These are phyloP conservation scores for Smittia sp. DNA, from an alignment of 2,888 invertebrate genomes.

Conservation along the genomic window DNA sequence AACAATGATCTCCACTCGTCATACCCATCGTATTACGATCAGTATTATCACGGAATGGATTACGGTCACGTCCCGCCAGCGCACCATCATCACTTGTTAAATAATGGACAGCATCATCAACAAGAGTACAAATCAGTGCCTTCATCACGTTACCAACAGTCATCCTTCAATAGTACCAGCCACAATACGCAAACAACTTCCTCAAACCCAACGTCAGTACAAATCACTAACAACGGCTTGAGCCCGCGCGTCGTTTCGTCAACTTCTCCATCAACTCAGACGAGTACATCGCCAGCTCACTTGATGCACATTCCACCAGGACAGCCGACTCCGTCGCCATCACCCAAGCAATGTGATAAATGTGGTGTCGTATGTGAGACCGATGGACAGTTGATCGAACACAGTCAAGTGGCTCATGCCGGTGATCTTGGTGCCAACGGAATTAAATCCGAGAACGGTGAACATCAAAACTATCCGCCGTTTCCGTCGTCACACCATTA, in stretches of 20 bases:
- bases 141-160: conserved; percentile 44
- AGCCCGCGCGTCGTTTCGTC: conserved; percentile 54
- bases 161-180: conserved; percentile 45
- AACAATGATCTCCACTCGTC: neutral
- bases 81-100: neutral
- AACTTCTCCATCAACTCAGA: conserved; percentile 50
- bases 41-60: conserved; percentile 50
- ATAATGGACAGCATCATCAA: conserved; percentile 43
- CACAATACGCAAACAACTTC: conserved; percentile 39
- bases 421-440: conserved; percentile 49
- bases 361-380: conserved; percentile 78
- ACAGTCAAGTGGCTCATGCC: conserved; percentile 67
- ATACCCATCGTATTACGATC: conserved; percentile 49
- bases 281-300: conserved; percentile 54
- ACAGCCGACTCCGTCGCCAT: conserved; percentile 69
- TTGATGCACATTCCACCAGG: conserved; percentile 55
- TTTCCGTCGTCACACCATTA: conserved; percentile 54
- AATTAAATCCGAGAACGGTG: conserved; percentile 25
- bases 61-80: conserved; percentile 43
- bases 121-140: conserved; percentile 46
- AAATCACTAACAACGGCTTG: conserved; percentile 43
- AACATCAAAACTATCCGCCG: conserved; percentile 48
- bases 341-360: conserved; percentile 77
- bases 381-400: conserved; percentile 70
- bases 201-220: conserved; percentile 23